Evolutionary conservation across 2,888 invertebrate genomes (phyloP), one percentile per base, ranked within the genome.

Genomic region (Drosophila emarginata): DNA sequence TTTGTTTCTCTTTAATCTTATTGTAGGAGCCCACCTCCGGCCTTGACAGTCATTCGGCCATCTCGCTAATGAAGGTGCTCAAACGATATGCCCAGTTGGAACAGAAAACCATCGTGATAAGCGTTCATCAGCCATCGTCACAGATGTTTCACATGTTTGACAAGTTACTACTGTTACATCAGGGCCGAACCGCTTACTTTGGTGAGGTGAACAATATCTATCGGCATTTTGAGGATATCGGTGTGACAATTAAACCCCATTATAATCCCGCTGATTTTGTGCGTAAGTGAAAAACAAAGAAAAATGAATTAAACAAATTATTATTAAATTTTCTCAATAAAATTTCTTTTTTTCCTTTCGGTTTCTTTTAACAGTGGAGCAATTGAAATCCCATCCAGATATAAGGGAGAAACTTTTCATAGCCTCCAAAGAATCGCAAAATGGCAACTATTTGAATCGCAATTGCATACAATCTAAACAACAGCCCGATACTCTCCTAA

Each of bases 241-340:
- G 95, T 62, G 93, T 96, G 67, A 93, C 94, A 72, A 94, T 96
- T 78, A 93, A 95, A 90, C 94, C 95, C 4, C 95, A 96, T 89
- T 96, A 96, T 89, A 96, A 96, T 92, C 96, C 96, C 57, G 96
- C 96, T n/a, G 96, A 96, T 91, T 96, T 96, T 89, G 95, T 95
- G 88, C 91, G 95, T 96, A 92, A 94, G 95, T 93, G 28, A 7
- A 7, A 18, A 18, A 45, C 12, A 45, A 4, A 2, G 15, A 21
- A 45, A 45, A 45, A 4, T 4, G 11, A 18, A 18, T 11, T 45
- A 11, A 45, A 11, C 1, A 11, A 18, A 1, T 2, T 11, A 45
- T 45, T 21, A 14, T 37, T 2, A 14, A 9, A 23, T 37, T 18
- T 26, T n/a, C n/a, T 5, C n/a, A n/a, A n/a, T n/a, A n/a, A n/a